Base-by-base conservation (phyloP, 2,113 vertebrate species). In the Eurypyga helias region DNA sequence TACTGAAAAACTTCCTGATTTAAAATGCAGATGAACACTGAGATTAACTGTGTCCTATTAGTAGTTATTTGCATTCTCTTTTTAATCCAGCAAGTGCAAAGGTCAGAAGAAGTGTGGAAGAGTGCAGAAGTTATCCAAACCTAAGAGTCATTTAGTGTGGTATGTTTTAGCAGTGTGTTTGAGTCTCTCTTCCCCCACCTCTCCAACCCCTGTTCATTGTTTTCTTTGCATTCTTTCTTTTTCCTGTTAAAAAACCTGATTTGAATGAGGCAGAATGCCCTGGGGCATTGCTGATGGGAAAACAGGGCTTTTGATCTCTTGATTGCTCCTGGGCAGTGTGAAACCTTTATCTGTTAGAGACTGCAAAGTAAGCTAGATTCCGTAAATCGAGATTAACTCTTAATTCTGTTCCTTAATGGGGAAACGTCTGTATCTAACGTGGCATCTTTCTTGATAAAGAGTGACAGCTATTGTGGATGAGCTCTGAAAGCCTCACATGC, bases 281-380 rank as follows among this genome's bases (percentile, higher is more conserved):
- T 16, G 46, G 67, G 67, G 52, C 71, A 25, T 36, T 93, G 43
- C 66, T 89, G 38, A 6, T 60, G 66, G 64, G 62, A 80, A 80
- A 73, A 25, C 34, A 80, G 88, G 72, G 84, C 80, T 93, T 91
- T 93, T 87, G 86, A 60, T 92, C 54, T 92, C 85, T 61, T 72
- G 83, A 75, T 93, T 96, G 87, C 64, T 52, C 51, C 66, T 85
- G 81, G 78, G 55, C 78, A 80, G 62, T 15, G 52, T 41, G 46
- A 89, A n/a, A 60, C 48, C 80, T 89, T 79, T 86, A 20, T 89
- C 93, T 95, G 33, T 49, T 78, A 67, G 79, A 86, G 51, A 38
- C 73, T 81, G 83, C 62, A 78, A 82, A 51, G 92, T 85, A 65
- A 92, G 3, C 36, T 61, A 26, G 54, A 51, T 77, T 51, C 54